These are phyloP conservation scores for Selene dorsalis DNA, from an alignment of 2,797 vertebrate genomes.

Conservation along the genomic window DNA sequence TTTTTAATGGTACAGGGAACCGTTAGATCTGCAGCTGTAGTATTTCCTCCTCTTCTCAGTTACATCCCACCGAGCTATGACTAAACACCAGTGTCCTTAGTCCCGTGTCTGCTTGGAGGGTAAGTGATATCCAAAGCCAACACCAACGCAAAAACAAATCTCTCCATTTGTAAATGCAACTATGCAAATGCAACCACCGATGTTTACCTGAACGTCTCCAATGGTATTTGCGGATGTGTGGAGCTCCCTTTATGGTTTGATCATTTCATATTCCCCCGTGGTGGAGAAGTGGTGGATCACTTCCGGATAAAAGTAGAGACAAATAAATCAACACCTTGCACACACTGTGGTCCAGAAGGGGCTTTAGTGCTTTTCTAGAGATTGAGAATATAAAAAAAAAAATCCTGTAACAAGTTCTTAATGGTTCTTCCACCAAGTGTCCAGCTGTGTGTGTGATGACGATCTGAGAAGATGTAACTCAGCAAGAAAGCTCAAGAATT, in stretches of 20 bases:
- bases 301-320: slow-evolving; percentile 24
- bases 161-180: slow-evolving; percentile 37
- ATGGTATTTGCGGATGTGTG: slow-evolving; percentile 26
- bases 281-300: slow-evolving; percentile 27
- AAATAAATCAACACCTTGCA: slow-evolving; percentile 32
- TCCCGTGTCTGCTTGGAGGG: slow-evolving; percentile 23
- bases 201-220: slow-evolving; percentile 18
- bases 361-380: slow-evolving; percentile 36
- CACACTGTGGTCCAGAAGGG: slow-evolving; percentile 26
- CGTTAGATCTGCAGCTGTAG: slow-evolving; percentile 8
- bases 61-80: slow-evolving; percentile 2
- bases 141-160: slow-evolving; percentile 2
- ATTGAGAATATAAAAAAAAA: slow-evolving; percentile 22
- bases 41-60: slow-evolving; percentile 18
- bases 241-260: slow-evolving; percentile 3
- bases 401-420: slow-evolving; percentile 21
- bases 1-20: background rate
- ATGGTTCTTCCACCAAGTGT: slow-evolving; percentile 49
- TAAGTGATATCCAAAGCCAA: slow-evolving; percentile 29
- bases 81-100: background rate
- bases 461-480: slow-evolving; percentile 17
- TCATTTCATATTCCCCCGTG: background rate
- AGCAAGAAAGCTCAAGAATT: slow-evolving; percentile 79
- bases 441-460: slow-evolving; percentile 28
- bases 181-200: slow-evolving; percentile 49